Base-by-base conservation (phyloP, 1,140 invertebrate species). In the Tetragnatha versicolor region DNA sequence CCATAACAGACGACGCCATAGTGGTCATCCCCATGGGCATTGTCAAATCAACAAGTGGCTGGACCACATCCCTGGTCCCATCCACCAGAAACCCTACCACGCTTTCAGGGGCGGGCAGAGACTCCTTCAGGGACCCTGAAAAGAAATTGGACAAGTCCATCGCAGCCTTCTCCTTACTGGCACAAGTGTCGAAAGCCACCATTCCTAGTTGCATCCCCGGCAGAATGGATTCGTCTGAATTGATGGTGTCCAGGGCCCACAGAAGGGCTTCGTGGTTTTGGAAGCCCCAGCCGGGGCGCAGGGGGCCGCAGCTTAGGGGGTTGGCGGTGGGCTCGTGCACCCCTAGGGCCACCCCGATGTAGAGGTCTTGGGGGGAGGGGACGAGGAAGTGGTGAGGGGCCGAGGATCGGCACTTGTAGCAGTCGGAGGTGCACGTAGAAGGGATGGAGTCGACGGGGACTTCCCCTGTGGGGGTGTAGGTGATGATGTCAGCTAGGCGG, bases 171-270 rank as follows among this genome's bases (percentile, higher is more conserved):
- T 83, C 82, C 17, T 68, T 81, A 51, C 81, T 77, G 69, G 73
- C 65, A 47, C 83, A 85, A 39, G 81, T 81, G 33, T 84, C 84
- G 20, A 87, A 79, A 2, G 85, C 81, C 5, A 87, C 53, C 3
- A 83, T 82, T n/a, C 84, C 84, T 6, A 81, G 22, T 5, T 78
- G 82, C 61, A 83, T 80, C 6, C 66, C 55, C 7, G 82, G 82
- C 12, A 85, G 68, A 27, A 84, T 76, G 33, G 82, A 58, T 12
- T 72, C 60, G 49, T 86, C 81, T 2, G 79, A 63, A 80, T 89
- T 88, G n/a, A 88, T 81, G 55, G 85, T 82, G 72, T 88, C 85
- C 35, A 88, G 58, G 3, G 87, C 85, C 86, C 87, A 88, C 0
- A 87, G 81, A 25, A 88, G 84, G 5, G 87, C 86, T 81, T 89